Evolutionary conservation across 2,797 vertebrate genomes (phyloP), one percentile per base, ranked within the genome.

Genomic region (Phrynocephalus forsythii): DNA sequence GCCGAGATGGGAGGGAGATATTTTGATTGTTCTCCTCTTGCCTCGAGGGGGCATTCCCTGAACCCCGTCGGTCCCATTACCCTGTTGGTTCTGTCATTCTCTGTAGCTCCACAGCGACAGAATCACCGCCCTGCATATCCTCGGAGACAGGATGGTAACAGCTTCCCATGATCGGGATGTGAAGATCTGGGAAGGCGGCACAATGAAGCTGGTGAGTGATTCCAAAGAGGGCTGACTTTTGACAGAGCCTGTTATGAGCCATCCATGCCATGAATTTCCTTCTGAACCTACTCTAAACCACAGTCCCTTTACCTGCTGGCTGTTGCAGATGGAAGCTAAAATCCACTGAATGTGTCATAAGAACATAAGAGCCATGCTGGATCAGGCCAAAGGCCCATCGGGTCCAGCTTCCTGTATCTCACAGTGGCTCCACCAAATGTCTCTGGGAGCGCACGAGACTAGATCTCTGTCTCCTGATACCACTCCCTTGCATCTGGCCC

Each of bases 141-240:
- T 97, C 0, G 92, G 95, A 22, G 93, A 86, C 83, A 89, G 90
- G 91, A 96, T 98, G 92, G 95, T 98, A 93, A 98, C 98, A 0
- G 98, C 96, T 13, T 98, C 98, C 13, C 83, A 93, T 5, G 98
- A 98, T 93, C 91, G 92, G 88, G 97, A 97, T 0, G 94, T 99
- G 91, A 98, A 98, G 93, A 95, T 99, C 89, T 98, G 98, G 98
- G 96, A 98, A 91, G 94, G 96, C 92, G 85, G 88, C 86, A 97
- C 97, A 10, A 97, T 97, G 95, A 97, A 96, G 91, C 97, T 98
- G 97, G 98, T 98, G 85, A 90, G 93, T 72, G 56, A 38, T 22
- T 22, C 9, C 38, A n/a, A 2, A 56, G 13, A 56, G 52, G 52
- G 52, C 13, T 2, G 1, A 67, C 0, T 11, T 18, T 8, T 16